These are phyloP conservation scores for Aspidapion aeneum DNA, from an alignment of 2,888 invertebrate species.

Conservation along the genomic window DNA sequence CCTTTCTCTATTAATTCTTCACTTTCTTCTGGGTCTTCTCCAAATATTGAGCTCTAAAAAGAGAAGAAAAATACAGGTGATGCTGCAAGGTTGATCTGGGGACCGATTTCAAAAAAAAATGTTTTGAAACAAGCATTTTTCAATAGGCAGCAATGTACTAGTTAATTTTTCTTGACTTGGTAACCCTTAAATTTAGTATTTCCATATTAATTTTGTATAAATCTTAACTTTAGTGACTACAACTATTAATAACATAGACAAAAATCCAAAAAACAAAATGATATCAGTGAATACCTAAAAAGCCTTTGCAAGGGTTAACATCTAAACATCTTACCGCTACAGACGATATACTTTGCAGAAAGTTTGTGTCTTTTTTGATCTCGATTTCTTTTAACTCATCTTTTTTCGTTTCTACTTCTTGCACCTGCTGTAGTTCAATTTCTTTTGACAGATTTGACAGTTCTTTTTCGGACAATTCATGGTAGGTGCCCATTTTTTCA, in stretches of 20 bases:
- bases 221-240: too few relatives aligned
- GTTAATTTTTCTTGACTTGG: too few relatives aligned
- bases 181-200: too few relatives aligned
- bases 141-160: too few relatives aligned
- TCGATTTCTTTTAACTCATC: constrained; percentile 30
- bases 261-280: too few relatives aligned
- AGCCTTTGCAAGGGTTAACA: too few relatives aligned
- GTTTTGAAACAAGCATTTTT: too few relatives aligned
- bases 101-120: background rate
- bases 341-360: constrained; percentile 37
- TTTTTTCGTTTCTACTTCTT: constrained; percentile 28
- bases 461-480: constrained; percentile 54
- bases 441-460: constrained; percentile 31
- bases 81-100: too few relatives aligned
- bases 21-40: constrained; percentile 55
- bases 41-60: constrained; percentile 26
- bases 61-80: too few relatives aligned
- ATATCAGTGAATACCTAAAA: too few relatives aligned
- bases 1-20: constrained; percentile 67
- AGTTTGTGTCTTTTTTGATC: constrained; percentile 25
- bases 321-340: constrained; percentile 39
- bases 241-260: too few relatives aligned
- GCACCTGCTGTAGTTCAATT: constrained; percentile 28
- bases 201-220: background rate
- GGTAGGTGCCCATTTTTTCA: constrained; percentile 55